Evolutionary conservation across 1,140 invertebrate species (phyloP), one percentile per base, ranked within the genome.

Genomic region (Orius insidiosus): DNA sequence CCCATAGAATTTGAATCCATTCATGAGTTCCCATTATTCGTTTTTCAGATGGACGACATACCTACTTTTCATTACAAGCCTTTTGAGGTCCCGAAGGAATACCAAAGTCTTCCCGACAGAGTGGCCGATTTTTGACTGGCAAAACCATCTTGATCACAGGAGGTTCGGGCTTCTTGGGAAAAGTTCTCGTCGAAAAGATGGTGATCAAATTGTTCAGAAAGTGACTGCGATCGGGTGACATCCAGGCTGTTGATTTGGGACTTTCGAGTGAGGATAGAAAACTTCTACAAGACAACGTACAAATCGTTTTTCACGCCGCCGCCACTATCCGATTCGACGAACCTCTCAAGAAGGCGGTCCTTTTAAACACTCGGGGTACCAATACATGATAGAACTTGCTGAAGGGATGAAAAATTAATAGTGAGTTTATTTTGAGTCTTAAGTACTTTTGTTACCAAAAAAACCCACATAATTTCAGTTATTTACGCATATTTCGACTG

Each of bases 321-420:
- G 93, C 94, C 1, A 94, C 85, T 47, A 80, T 97, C 36, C 81
- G 82, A 11, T 95, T 96, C 60, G 83, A 94, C 58, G 90, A 95
- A 59, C 66, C 74, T 4, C 59, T 96, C 5, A 77, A 74, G 56
- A 56, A 67, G 8, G 74, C 80, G 0, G 65, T 76, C 1, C 62
- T 73, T 2, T 59, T 75, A 49, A 85, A 85, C 49, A 67, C 75
- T 0, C 62, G 72, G 35, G 79, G 78, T 1, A 79, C 78, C 0
- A 67, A 40, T 71, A 78, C 50, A 46, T 81, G 4, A 65, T 80
- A 11, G 69, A 76, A 31, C 56, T 84, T 1, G 75, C 75, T 2
- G 63, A 74, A 40, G 64, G 69, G 15, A 72, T 84, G 58, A 70
- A 68, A 19, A 82, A 10, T 61, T 85, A 3, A 70, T 76, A 64